phyloP scores from a whole-genome alignment of 2,888 invertebrate genomes.

The Cryptosula pallasiana region DNA sequence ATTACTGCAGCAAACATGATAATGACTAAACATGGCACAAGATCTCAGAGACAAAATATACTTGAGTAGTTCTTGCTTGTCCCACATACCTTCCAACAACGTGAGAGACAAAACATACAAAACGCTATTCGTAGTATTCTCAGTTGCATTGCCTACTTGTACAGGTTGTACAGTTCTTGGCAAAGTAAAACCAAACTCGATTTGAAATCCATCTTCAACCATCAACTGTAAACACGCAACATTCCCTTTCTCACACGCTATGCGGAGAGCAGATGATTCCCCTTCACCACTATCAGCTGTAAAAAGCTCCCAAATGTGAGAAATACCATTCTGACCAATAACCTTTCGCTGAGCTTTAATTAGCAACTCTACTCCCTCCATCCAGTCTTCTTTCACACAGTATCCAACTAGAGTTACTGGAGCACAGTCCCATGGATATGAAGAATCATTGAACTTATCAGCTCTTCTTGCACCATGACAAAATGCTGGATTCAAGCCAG shows the following conservation, averaged over 20 bases:
- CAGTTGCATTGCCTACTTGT: too few relatives aligned
- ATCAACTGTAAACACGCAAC: neutral
- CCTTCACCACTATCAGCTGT: neutral
- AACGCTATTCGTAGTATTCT: too few relatives aligned
- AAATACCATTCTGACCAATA: neutral
- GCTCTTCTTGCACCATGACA: neutral
- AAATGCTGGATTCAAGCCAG: neutral
- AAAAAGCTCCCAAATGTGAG: neutral
- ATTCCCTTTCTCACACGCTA: neutral
- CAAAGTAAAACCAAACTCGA: too few relatives aligned
- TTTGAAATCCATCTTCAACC: neutral
- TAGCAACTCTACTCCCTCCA: neutral
- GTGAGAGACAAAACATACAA: neutral
- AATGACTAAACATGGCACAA: neutral
- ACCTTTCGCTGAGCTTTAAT: neutral
- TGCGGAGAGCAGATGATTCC: neutral
- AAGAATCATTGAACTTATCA: neutral
- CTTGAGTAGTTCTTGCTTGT: neutral
- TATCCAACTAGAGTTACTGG: neutral
- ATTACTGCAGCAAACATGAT: too few relatives aligned
- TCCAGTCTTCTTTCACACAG: neutral
- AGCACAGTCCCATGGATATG: neutral
- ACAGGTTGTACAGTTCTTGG: too few relatives aligned
- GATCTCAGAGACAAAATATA: neutral
- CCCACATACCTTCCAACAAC: neutral